A percentile compares a stretch with the other conserved stretches of the same genome.
Conservation (phyloP, 2,797 vertebrate genomes). For the Sarcoramphus papa region DNA sequence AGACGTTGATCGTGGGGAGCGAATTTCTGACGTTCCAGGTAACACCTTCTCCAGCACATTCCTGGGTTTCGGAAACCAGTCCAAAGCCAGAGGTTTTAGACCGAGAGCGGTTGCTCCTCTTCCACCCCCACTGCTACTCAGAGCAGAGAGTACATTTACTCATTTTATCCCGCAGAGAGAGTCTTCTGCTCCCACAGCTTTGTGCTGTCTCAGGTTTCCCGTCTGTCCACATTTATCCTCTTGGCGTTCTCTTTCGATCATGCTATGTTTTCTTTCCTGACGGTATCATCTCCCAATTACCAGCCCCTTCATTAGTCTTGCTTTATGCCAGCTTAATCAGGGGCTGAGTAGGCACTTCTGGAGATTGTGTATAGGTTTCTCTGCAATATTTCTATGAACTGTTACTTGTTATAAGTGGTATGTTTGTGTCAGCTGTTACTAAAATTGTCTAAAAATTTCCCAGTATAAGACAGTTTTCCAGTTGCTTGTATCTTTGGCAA, state of each 20-base stretch:
- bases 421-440: background rate
- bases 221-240: background rate
- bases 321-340: background rate
- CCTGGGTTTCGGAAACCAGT: background rate
- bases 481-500: background rate
- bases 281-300: background rate
- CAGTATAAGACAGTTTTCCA: background rate
- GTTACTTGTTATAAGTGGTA: background rate
- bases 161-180: background rate
- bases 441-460: background rate
- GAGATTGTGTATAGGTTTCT: background rate
- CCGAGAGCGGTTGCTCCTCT: background rate
- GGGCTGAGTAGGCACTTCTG: background rate
- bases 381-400: background rate
- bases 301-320: background rate
- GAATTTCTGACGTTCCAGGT: background rate
- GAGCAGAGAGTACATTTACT: background rate
- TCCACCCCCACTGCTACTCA: background rate
- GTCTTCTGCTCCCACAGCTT: background rate
- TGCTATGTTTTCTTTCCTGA: background rate
- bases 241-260: background rate
- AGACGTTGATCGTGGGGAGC: background rate
- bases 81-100: background rate
- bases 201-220: background rate
- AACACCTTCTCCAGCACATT: background rate